These are phyloP conservation scores for Cerceris rybyensis DNA, from an alignment of 2,888 invertebrate genomes.

Conservation along the genomic window DNA sequence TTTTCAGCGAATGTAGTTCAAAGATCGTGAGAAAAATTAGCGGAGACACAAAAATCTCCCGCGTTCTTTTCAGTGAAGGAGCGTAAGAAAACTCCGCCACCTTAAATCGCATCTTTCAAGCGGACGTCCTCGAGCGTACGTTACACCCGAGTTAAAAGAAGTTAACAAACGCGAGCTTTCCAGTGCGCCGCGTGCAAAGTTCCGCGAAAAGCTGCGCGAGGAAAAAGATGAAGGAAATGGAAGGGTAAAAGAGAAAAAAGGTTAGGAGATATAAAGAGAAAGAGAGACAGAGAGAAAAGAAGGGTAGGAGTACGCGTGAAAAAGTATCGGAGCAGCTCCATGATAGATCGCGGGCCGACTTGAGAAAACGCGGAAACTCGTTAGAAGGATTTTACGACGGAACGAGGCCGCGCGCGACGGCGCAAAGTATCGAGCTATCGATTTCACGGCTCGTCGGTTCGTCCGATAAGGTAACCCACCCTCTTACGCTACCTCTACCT, in stretches of 20 bases:
- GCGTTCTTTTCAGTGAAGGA: too few species aligned
- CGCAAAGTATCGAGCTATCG: constrained; percentile 71
- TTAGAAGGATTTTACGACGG: constrained; percentile 64
- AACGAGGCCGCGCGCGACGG: constrained; percentile 66
- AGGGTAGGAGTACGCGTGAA: constrained; percentile 25
- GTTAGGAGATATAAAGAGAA: not conserved
- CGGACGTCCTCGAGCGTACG: not conserved
- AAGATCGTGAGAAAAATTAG: too few species aligned
- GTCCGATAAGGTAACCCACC: constrained; percentile 64
- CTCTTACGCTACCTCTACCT: constrained; percentile 44
- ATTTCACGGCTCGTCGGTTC: constrained; percentile 67
- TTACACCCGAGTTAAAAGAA: not conserved
- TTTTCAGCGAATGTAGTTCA: too few species aligned
- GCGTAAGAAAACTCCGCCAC: not conserved
- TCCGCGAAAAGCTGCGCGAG: constrained; percentile 11
- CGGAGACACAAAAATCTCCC: too few species aligned
- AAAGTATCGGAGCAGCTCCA: constrained; percentile 47
- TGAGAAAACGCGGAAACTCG: constrained; percentile 68
- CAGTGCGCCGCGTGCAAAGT: constrained; percentile 6
- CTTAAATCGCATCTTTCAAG: not conserved
- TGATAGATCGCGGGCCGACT: constrained; percentile 52
- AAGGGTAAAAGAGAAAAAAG: not conserved
- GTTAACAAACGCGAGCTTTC: not conserved
- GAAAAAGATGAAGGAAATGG: not conserved
- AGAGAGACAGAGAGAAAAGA: constrained; percentile 13